Conservation (phyloP, 2,113 vertebrate genomes). For the Garra rufa region DNA sequence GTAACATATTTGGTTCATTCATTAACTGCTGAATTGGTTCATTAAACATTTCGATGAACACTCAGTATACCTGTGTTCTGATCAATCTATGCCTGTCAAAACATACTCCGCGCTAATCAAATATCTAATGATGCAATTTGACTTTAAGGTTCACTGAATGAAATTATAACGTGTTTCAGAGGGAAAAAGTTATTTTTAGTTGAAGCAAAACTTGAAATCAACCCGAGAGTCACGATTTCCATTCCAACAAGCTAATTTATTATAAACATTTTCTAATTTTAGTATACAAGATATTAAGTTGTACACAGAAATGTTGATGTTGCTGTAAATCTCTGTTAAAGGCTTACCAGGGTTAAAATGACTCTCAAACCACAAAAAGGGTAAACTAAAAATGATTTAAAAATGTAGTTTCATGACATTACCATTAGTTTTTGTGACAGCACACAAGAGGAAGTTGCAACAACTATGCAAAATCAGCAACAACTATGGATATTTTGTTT, state of each 20-base stretch:
- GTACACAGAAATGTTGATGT: neutral
- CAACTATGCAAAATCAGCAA: neutral
- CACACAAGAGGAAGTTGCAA: neutral
- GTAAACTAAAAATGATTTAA: neutral
- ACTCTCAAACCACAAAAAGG: neutral
- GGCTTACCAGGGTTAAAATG: neutral
- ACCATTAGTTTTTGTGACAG: neutral
- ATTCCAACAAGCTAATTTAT: neutral
- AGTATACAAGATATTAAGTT: too few species aligned
- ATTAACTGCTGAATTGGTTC: constrained; percentile 52
- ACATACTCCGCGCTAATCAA: neutral
- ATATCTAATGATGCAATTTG: neutral
- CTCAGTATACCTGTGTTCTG: constrained; percentile 27
- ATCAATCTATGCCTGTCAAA: constrained; percentile 4
- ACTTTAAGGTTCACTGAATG: neutral
- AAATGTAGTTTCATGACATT: neutral
- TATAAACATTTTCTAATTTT: neutral
- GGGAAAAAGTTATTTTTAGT: neutral
- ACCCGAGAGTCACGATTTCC: neutral
- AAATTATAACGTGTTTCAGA: neutral
- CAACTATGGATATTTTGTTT: neutral
- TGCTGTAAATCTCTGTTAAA: neutral
- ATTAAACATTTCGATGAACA: constrained; percentile 58
- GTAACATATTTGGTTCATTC: constrained; percentile 54
- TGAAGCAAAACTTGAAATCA: neutral